Conservation (phyloP, 1,140 invertebrate species). For the Plutomurus gul region DNA sequence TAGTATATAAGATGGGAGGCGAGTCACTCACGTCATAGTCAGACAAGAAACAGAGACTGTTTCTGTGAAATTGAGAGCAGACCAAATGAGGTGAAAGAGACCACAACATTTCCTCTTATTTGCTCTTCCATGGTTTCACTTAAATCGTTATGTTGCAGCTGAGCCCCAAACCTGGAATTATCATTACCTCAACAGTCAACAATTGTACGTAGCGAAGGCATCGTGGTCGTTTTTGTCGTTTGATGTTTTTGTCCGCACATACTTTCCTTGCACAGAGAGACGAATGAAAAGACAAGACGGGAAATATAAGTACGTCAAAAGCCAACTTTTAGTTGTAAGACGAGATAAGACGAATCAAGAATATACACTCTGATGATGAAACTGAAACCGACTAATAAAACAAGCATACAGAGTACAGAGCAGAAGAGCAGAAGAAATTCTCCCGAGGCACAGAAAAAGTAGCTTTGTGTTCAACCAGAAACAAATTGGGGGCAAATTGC, state of each 20-base stretch:
- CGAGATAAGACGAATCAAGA: not conserved
- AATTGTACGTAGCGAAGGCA: too few relatives aligned
- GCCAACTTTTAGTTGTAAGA: not conserved
- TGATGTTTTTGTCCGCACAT: not conserved
- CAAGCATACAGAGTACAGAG: not conserved
- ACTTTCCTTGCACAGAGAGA: not conserved
- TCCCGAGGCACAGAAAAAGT: not conserved
- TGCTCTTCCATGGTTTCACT: not conserved
- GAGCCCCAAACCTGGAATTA: not conserved
- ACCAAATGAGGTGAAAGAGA: not conserved
- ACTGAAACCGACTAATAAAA: not conserved
- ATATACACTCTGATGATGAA: not conserved
- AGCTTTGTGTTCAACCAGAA: not conserved
- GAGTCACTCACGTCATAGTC: too few relatives aligned
- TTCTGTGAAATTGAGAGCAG: too few relatives aligned
- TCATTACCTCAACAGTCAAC: not conserved
- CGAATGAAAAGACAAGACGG: not conserved
- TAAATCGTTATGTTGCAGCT: not conserved
- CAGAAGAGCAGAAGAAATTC: not conserved
- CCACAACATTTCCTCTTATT: not conserved
- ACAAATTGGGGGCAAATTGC: conserved; percentile 3
- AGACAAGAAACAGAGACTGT: too few relatives aligned
- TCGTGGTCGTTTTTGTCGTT: not conserved
- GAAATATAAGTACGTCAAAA: not conserved
- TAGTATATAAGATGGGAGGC: too few relatives aligned